phyloP scores from a whole-genome alignment of 37 sponge, comb jelly and placozoan species.

The Dysidea cf. avara region DNA sequence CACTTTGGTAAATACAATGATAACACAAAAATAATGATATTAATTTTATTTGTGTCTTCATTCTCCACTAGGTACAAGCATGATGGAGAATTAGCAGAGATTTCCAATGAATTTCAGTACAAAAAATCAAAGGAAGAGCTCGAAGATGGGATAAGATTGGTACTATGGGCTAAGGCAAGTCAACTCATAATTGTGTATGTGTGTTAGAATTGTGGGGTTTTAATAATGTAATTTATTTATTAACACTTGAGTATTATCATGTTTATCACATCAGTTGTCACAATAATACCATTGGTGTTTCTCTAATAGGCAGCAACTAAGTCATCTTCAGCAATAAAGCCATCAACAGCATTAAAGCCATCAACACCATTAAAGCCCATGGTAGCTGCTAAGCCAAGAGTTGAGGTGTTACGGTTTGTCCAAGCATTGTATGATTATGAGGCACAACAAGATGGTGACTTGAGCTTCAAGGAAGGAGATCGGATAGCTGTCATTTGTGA shows the following conservation, averaged over 20 bases:
- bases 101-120: slow-evolving; percentile 21
- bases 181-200: too few relatives aligned
- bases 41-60: not conserved
- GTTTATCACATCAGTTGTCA: too few relatives aligned
- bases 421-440: slow-evolving; percentile 65
- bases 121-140: slow-evolving; percentile 34
- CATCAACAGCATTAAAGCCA: too few relatives aligned
- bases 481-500: slow-evolving; percentile 55
- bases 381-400: too few relatives aligned
- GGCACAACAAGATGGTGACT: slow-evolving; percentile 63
- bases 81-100: slow-evolving; percentile 46
- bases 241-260: too few relatives aligned
- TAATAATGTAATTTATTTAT: too few relatives aligned
- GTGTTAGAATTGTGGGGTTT: too few relatives aligned
- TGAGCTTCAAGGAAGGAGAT: slow-evolving; percentile 73
- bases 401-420: too few relatives aligned
- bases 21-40: not conserved
- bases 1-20: slow-evolving; percentile 65
- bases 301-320: too few relatives aligned
- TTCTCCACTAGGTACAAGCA: slow-evolving; percentile 42
- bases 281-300: too few relatives aligned
- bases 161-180: slow-evolving; percentile 87
- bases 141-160: slow-evolving; percentile 59
- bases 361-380: too few relatives aligned
- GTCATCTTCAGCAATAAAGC: too few relatives aligned